Percentiles rank a stretch among this genome's conserved stretches.
phyloP scores from a whole-genome alignment of 1,140 invertebrate genomes.

The Oreohelix idahoensis region DNA sequence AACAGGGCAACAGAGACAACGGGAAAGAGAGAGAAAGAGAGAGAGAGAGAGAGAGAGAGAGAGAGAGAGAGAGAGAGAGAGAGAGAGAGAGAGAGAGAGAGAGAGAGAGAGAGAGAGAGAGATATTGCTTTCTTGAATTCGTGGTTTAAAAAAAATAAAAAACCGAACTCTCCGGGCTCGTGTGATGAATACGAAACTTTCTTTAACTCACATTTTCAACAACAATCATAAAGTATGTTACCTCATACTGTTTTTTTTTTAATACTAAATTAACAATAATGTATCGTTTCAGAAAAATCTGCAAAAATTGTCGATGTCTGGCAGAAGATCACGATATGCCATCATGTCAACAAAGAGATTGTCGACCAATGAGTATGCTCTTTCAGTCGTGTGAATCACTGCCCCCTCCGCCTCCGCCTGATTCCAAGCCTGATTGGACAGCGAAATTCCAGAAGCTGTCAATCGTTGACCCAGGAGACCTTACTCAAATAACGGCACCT shows the following conservation, averaged over 20 bases:
- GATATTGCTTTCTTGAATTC: no score
- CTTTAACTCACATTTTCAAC: no score
- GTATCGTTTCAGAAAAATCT: conserved; percentile 79
- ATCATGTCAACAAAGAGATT: conserved; percentile 55
- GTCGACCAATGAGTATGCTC: conserved; percentile 58
- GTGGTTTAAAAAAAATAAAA: no score
- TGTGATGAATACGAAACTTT: no score
- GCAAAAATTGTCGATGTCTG: conserved; percentile 81
- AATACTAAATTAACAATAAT: neutral
- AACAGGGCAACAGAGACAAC: no score
- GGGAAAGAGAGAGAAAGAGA: no score
- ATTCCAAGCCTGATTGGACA: conserved; percentile 49
- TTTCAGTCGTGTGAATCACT: conserved; percentile 42
- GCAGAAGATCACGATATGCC: conserved; percentile 79
- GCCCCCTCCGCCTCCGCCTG: conserved; percentile 25
- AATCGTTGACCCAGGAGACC: conserved; percentile 55
- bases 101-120: no score
- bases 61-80: no score
- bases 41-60: no score
- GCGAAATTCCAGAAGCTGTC: conserved; percentile 55
- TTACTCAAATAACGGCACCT: conserved; percentile 55
- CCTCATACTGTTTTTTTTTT: neutral
- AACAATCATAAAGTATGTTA: no score
- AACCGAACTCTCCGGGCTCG: no score
- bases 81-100: no score